Base-by-base conservation (phyloP, 2,888 invertebrate species). In the Hipparchia sbordonii region DNA sequence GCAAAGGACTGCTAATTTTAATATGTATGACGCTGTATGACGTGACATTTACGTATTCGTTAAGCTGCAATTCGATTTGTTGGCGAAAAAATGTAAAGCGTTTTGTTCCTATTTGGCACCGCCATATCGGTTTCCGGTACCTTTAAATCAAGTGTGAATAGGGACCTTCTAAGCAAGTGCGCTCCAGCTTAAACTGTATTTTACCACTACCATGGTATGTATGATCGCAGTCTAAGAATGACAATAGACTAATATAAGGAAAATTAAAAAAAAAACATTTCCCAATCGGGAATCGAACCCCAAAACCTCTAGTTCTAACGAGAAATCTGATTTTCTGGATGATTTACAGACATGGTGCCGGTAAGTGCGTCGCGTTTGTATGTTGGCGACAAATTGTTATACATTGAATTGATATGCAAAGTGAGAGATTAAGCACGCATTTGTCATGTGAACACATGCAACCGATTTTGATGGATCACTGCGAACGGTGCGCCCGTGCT, bases 371-470 rank as follows among this genome's bases (percentile, higher is more conserved):
- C 2, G 23, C 13, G 51, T 56, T 66, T 9, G 13, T 57, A 13
- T 46, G 39, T 46, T 46, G 56, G 7, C 46, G n/a, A 68, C 51
- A 68, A 68, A 68, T 59, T 33, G 59, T 45, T 56, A 67, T 60
- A 60, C 59, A 68, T 59, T 68, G 59, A 33, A 59, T 68, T 68
- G 23, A 68, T 51, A 68, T 33, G 59, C 68, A 39, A 69, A 71
- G 62, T 67, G 66, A 84, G 83, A 85, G 82, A 89, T 90, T 87
- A 88, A 82, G 84, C 81, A 83, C 77, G 83, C 88, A 89, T 90
- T 90, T 87, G 88, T 90, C 89, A 87, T 79, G 80, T 73, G 77
- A 85, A 81, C 89, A 89, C 80, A 84, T 89, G 89, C 82, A 78
- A 70, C 77, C 81, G 87, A 89, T 84, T 79, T 79, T 89, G 90